Evolutionary conservation across 1,140 invertebrate genomes (phyloP).

Genomic region (Magallana angulata): DNA sequence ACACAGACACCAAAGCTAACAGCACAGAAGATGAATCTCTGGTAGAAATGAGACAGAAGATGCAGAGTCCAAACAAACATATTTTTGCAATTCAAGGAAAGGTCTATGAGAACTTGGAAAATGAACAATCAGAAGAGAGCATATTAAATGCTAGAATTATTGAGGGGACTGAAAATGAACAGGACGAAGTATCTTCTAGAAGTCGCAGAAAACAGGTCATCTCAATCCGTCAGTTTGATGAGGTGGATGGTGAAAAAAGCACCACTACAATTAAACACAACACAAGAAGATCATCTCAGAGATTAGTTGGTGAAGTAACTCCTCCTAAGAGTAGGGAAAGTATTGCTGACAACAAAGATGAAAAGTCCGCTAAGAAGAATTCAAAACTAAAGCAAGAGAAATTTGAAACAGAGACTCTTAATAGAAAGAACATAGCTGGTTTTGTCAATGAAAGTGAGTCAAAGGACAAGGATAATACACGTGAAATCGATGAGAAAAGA

Average conservation of each 20-base stretch:
- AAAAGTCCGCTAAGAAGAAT: background rate
- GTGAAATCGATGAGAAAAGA: constrained; percentile 9
- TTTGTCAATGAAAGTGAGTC: background rate
- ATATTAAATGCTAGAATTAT: background rate
- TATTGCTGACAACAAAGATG: no score
- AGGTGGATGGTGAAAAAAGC: constrained; percentile 33
- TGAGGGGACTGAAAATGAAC: background rate
- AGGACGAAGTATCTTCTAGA: background rate
- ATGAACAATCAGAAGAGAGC: constrained; percentile 18
- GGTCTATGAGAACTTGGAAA: background rate
- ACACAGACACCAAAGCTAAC: background rate
- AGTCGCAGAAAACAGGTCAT: constrained; percentile 39
- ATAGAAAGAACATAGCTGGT: background rate
- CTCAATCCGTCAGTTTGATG: constrained; percentile 13
- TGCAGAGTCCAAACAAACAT: constrained; percentile 29
- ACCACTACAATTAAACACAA: background rate
- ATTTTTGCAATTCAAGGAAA: constrained; percentile 44
- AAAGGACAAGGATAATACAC: background rate
- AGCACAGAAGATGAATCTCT: background rate
- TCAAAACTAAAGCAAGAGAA: constrained; percentile 4
- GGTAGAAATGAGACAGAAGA: constrained; percentile 5
- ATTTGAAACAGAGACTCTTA: background rate
- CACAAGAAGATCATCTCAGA: constrained; percentile 31
- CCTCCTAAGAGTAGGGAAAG: background rate
- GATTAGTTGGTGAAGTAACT: background rate